These are phyloP conservation scores for Ophiothrix spiculata DNA, from an alignment of 35 echinoderm and acorn worm genomes.

Conservation along the genomic window DNA sequence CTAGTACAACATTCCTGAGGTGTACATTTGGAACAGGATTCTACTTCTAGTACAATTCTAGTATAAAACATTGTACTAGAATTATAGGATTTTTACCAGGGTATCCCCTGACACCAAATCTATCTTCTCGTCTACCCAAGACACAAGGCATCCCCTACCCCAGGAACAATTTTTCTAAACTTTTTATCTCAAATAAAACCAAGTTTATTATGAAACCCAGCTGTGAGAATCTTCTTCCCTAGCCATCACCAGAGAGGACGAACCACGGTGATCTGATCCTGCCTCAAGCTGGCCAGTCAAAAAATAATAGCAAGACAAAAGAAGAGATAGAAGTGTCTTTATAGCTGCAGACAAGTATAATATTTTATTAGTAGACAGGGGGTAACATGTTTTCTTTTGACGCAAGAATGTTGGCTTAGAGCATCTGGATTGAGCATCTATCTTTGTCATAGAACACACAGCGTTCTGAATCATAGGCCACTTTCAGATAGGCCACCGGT, in stretches of 20 bases:
- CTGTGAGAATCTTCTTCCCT: not conserved
- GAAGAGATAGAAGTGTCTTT: not conserved
- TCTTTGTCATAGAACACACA: not conserved
- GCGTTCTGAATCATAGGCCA: not conserved
- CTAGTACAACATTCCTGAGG: too few relatives aligned
- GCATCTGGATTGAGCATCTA: not conserved
- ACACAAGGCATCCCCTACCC: too few relatives aligned
- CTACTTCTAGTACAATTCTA: too few relatives aligned
- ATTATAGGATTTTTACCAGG: too few relatives aligned
- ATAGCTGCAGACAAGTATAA: not conserved
- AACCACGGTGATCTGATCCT: not conserved
- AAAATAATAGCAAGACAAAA: slow-evolving; percentile 7
- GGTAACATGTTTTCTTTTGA: slow-evolving; percentile 7
- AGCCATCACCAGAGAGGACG: not conserved
- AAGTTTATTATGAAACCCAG: not conserved
- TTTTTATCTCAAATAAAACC: too few relatives aligned
- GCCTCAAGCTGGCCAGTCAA: not conserved
- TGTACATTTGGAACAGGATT: too few relatives aligned
- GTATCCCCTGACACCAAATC: too few relatives aligned
- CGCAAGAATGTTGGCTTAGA: not conserved
- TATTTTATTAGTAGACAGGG: slow-evolving; percentile 4
- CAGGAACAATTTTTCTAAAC: too few relatives aligned
- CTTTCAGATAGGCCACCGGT: too few relatives aligned
- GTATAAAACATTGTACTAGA: too few relatives aligned
- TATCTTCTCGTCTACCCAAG: too few relatives aligned